A percentile compares a stretch with the other conserved stretches of the same genome.
Conservation (phyloP, 2,797 vertebrate species). For the Enteromius thamalakanensis region DNA sequence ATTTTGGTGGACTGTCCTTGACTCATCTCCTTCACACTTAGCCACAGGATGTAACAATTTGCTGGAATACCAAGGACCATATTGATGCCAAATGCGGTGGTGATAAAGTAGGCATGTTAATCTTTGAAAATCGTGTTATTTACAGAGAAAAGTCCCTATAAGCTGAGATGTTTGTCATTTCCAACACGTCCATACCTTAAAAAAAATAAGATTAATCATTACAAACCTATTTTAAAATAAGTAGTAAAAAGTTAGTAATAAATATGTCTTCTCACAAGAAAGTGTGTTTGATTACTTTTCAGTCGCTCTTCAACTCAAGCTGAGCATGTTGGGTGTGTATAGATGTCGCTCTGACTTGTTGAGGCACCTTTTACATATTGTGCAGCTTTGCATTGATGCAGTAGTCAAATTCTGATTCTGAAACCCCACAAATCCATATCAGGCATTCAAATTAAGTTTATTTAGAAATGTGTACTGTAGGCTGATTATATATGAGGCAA, state of each 20-base stretch:
- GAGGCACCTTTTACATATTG: background rate
- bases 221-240: background rate
- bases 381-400: constrained; percentile 4
- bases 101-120: background rate
- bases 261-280: no score
- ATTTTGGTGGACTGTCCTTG: constrained; percentile 15
- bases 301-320: background rate
- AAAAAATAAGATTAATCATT: no score
- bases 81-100: background rate
- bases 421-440: background rate
- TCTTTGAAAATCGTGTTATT: background rate
- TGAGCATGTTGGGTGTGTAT: background rate
- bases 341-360: background rate
- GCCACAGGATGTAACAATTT: constrained; percentile 9
- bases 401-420: constrained; percentile 4
- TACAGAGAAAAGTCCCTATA: fast-evolving
- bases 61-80: background rate
- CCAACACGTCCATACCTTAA: background rate
- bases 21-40: constrained; percentile 15
- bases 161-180: background rate
- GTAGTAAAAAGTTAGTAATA: background rate
- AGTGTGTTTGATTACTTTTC: background rate
- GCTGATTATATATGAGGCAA: background rate
- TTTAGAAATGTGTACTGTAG: constrained; percentile 6
- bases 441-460: constrained; percentile 2